Evolutionary conservation across 2,888 invertebrate species (phyloP).

Genomic region (Hyalella azteca): DNA sequence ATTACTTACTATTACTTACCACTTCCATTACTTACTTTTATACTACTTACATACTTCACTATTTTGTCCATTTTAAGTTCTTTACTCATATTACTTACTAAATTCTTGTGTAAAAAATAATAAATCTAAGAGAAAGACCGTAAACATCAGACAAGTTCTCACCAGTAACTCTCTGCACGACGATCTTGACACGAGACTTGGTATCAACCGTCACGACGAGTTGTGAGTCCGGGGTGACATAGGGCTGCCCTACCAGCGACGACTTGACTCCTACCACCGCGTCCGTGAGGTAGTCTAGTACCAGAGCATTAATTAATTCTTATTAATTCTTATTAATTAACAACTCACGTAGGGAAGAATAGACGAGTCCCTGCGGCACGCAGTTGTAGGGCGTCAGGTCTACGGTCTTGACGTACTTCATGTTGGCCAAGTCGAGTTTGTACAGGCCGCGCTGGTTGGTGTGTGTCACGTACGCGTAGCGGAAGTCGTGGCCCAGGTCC

Average conservation of each 20-base stretch:
- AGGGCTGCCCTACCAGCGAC: constrained; percentile 71
- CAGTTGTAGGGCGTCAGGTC: constrained; percentile 77
- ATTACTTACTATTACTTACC: too few species aligned
- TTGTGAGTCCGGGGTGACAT: constrained; percentile 75
- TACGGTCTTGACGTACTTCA: constrained; percentile 74
- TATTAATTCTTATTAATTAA: too few species aligned
- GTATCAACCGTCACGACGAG: constrained; percentile 73
- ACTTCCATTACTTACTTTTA: too few species aligned
- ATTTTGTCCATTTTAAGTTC: too few species aligned
- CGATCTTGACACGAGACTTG: constrained; percentile 69
- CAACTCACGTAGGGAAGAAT: constrained; percentile 75
- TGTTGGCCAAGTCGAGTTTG: constrained; percentile 74
- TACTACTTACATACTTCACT: too few species aligned
- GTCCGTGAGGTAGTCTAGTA: constrained; percentile 76
- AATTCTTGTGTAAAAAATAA: too few species aligned
- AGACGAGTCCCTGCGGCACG: constrained; percentile 73
- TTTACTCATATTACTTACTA: too few species aligned
- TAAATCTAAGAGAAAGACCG: too few species aligned
- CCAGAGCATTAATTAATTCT: too few species aligned
- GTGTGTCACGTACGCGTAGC: constrained; percentile 77
- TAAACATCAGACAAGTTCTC: too few species aligned
- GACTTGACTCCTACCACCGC: constrained; percentile 72
- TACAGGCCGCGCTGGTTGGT: constrained; percentile 75
- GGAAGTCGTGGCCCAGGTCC: constrained; percentile 69
- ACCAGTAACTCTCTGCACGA: constrained; percentile 73